phyloP scores from a whole-genome alignment of 2,113 vertebrate genomes.

The Helogale parvula region DNA sequence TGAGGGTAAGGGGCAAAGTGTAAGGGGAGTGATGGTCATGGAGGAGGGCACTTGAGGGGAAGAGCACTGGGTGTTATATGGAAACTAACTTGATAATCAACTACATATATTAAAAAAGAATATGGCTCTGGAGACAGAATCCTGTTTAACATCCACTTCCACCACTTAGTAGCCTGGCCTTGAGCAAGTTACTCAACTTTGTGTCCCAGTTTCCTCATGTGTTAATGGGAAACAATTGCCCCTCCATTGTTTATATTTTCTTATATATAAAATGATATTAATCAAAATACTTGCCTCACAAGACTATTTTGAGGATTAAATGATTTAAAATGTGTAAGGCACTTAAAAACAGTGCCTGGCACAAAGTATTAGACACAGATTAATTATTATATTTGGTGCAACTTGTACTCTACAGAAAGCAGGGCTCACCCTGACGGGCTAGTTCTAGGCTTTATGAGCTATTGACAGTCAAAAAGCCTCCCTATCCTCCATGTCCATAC shows the following conservation, averaged over 20 bases:
- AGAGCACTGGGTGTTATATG: too few species aligned
- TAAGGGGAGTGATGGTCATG: too few species aligned
- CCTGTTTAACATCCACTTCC: background rate
- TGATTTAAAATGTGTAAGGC: background rate
- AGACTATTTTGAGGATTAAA: constrained; percentile 7
- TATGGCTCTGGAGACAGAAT: background rate
- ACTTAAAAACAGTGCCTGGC: background rate
- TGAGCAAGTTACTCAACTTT: background rate
- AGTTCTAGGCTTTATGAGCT: background rate
- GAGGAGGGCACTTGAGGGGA: too few species aligned
- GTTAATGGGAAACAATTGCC: constrained; percentile 1
- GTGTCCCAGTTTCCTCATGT: background rate
- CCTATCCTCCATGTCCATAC: background rate
- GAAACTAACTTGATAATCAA: too few species aligned
- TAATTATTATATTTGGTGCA: background rate
- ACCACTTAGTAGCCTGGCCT: background rate
- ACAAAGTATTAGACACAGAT: background rate
- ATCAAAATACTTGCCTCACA: background rate
- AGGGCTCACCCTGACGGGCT: background rate
- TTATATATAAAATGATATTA: constrained; percentile 23
- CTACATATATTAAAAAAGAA: background rate
- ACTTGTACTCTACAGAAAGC: background rate
- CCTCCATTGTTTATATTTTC: background rate
- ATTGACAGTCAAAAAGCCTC: background rate
- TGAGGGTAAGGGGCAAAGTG: too few species aligned